Base-by-base conservation (phyloP, 2,888 invertebrate species). In the Rhamnusium bicolor region DNA sequence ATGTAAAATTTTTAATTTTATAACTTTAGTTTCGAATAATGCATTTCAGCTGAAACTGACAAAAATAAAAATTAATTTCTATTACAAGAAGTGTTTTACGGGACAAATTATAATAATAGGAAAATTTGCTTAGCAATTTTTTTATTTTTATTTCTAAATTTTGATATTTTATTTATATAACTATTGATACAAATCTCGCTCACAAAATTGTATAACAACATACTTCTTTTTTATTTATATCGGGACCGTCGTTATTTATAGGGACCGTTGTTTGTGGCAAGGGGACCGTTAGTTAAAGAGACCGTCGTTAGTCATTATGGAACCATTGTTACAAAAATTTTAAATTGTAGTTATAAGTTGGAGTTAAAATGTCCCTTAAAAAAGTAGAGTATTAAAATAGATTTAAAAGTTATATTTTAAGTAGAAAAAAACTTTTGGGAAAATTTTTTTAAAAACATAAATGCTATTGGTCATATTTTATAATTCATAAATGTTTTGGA, bases 81-180 rank as follows among this genome's bases (percentile, higher is more conserved):
- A 24, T 4, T 4, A 24, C 24, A 24, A 24, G 24, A 24, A 24
- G 24, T 81, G 24, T 6, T 24, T 2, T 24, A 24, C 6, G 24
- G 24, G 24, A 24, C 24, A 2, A 24, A 4, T 4, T 24, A 24
- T 24, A 24, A 24, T 24, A 24, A 24, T 6, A 6, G 24, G 24
- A 24, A 4, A 24, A 24, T 24, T 24, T 24, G 6, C 24, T 24
- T 24, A 24, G 6, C 24, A 24, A 4, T 24, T 24, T 24, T 24
- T 24, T 2, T 24, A 2, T 2, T 24, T 24, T 24, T 24, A 24
- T 24, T 24, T 24, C 24, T 24, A 24, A 24, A 24, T 24, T 24
- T 6, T 24, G 24, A 2, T 4, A 24, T 24, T 24, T 24, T 24
- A 4, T 24, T 24, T 4, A 4, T 24, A 4, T 2, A 24, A 24